Base-by-base conservation (phyloP, 2,113 vertebrate species). In the Hippoglossus stenolepis region DNA sequence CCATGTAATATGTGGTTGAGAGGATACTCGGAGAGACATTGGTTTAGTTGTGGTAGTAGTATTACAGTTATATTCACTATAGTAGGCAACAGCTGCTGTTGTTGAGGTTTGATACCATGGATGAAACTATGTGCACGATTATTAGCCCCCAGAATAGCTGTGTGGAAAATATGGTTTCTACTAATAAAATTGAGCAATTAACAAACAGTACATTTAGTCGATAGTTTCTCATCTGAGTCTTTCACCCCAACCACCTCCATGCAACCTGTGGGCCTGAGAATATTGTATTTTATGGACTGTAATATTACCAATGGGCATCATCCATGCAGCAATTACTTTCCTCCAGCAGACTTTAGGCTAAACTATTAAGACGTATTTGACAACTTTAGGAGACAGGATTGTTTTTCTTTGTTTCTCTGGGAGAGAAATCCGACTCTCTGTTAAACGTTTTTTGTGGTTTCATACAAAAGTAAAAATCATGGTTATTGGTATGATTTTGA, bases 401-500 rank as follows among this genome's bases (percentile, higher is more conserved):
- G 21, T 2, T 4, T 3, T 20, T 23, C 56, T 54, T 0, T 24
- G 1, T 3, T 20, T 28, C 56, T 54, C 1, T 23, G 2, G 5
- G n/a, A 59, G 13, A 18, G 9, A 11, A 54, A 54, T 54, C 51
- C 14, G 1, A 20, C n/a, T 60, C 38, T 65, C 13, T 49, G 11
- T 24, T 3, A 40, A 45, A 12, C n/a, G n/a, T 28, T 5, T 5
- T n/a, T 70, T 11, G 23, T 4, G 35, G 1, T 62, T 54, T 49
- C 49, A 47, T 64, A n/a, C 3, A 1, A 49, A 80, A 65, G 4
- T 11, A 65, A 11, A 11, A 3, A 1, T 0, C 2, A 18, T 59
- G 56, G 18, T 61, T 59, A 76, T 66, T 31, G 0, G 3, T 69
- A 10, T 47, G 24, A 51, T 69, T 47, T 40, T 69, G 20, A 43